A percentile compares a stretch with the other conserved stretches of the same genome.
These are phyloP conservation scores for Drosophila mettleri DNA, from an alignment of 2,888 invertebrate genomes.

Conservation along the genomic window DNA sequence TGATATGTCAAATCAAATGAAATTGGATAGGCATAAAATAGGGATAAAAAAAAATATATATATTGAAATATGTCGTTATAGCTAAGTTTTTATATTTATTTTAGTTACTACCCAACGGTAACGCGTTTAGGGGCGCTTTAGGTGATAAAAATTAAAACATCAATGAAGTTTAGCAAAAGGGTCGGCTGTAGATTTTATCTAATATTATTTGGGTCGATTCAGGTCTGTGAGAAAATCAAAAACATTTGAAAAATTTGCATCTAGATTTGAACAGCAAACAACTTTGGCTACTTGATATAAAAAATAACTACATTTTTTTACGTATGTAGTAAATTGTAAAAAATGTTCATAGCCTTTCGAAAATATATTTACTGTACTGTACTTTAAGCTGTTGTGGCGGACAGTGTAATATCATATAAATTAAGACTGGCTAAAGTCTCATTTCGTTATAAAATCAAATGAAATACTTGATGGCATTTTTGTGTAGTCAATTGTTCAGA, in stretches of 20 bases:
- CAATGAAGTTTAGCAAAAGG: conserved; percentile 31
- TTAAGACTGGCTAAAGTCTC: conserved; percentile 22
- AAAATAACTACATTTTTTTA: conserved; percentile 24
- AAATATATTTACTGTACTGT: conserved; percentile 42
- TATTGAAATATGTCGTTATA: conserved; percentile 73
- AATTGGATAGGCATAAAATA: conserved; percentile 72
- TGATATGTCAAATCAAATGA: conserved; percentile 59
- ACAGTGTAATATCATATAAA: conserved; percentile 28
- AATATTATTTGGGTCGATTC: neutral
- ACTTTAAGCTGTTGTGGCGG: conserved; percentile 33
- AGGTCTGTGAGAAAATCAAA: neutral
- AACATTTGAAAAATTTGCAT: neutral
- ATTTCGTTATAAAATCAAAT: conserved; percentile 37
- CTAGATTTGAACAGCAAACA: conserved; percentile 9
- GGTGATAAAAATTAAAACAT: conserved; percentile 1
- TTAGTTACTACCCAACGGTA: conserved; percentile 18
- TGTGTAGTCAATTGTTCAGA: conserved; percentile 66
- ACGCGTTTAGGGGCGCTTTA: conserved; percentile 23
- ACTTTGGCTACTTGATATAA: conserved; percentile 24
- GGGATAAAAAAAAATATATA: conserved; percentile 50
- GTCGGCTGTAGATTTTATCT: conserved; percentile 10
- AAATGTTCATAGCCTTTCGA: conserved; percentile 42
- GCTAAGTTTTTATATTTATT: conserved; percentile 38
- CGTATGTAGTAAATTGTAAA: conserved; percentile 15
- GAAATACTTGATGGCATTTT: conserved; percentile 69